These are phyloP conservation scores for Hemiscyllium ocellatum DNA, from an alignment of 2,113 vertebrate genomes.

Conservation along the genomic window DNA sequence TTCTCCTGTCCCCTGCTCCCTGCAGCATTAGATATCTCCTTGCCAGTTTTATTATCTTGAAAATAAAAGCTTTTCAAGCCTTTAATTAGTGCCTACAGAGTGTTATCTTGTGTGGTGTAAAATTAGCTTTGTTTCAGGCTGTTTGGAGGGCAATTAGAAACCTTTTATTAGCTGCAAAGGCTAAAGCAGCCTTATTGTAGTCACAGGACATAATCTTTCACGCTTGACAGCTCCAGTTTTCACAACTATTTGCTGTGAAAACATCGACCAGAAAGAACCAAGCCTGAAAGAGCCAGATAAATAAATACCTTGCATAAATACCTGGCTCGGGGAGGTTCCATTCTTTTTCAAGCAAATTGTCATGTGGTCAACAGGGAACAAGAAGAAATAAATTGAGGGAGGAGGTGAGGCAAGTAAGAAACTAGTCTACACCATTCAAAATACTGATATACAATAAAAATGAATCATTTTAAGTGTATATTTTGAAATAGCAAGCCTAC, in stretches of 20 bases:
- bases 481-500: background rate
- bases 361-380: background rate
- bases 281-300: constrained; percentile 40
- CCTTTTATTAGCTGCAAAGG: constrained; percentile 48
- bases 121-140: constrained; percentile 47
- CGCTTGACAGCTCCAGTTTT: constrained; percentile 46
- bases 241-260: constrained; percentile 40
- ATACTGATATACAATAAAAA: too few species aligned
- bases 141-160: constrained; percentile 45
- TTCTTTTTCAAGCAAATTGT: constrained; percentile 43
- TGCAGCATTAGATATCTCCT: constrained; percentile 14
- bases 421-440: background rate
- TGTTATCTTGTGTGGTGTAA: constrained; percentile 44
- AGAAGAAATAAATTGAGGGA: constrained; percentile 2
- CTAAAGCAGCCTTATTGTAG: constrained; percentile 47
- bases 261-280: constrained; percentile 29
- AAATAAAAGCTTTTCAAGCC: constrained; percentile 43
- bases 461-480: background rate
- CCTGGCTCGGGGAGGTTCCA: constrained; percentile 39
- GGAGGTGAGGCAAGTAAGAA: constrained; percentile 1
- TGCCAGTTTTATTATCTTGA: constrained; percentile 35
- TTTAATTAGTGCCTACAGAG: constrained; percentile 47
- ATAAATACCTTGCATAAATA: constrained; percentile 26
- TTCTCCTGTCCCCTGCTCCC: constrained; percentile 22
- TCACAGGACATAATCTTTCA: constrained; percentile 48